Percentiles rank a stretch among this genome's conserved stretches.
phyloP scores from a whole-genome alignment of 2,888 invertebrate species.

The Cenopis cana region DNA sequence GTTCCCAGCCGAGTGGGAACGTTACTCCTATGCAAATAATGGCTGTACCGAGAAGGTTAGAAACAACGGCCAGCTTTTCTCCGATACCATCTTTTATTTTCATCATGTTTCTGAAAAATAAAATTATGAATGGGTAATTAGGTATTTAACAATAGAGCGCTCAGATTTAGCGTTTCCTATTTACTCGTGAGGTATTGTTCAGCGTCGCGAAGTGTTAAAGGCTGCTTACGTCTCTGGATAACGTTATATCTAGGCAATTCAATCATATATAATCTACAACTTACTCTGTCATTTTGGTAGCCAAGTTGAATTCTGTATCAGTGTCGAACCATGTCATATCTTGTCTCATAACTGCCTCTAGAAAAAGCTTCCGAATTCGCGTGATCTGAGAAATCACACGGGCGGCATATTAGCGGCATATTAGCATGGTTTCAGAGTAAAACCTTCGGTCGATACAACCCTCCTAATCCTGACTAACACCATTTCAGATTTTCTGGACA shows the following conservation, averaged over 20 bases:
- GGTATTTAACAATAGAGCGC: neutral
- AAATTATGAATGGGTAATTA: neutral
- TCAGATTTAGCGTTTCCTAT: too few relatives aligned
- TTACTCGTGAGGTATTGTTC: too few relatives aligned
- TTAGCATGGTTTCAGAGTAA: too few relatives aligned
- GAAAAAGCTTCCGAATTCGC: constrained; percentile 86
- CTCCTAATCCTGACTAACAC: too few relatives aligned
- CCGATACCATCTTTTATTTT: constrained; percentile 93
- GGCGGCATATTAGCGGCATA: too few relatives aligned
- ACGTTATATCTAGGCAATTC: too few relatives aligned
- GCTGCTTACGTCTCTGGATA: too few relatives aligned
- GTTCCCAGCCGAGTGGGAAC: constrained; percentile 93
- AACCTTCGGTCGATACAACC: too few relatives aligned
- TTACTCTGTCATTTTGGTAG: constrained; percentile 90
- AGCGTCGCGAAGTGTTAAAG: too few relatives aligned
- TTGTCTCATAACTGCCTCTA: constrained; percentile 87
- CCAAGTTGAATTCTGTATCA: constrained; percentile 88
- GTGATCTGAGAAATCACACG: constrained; percentile 73
- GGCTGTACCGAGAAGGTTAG: constrained; percentile 89
- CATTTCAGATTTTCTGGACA: too few relatives aligned
- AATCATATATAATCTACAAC: constrained; percentile 51
- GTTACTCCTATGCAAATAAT: constrained; percentile 89
- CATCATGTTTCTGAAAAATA: constrained; percentile 86
- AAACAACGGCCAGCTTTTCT: constrained; percentile 91
- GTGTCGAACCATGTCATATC: constrained; percentile 92